phyloP scores from a whole-genome alignment of 2,113 vertebrate genomes.

The Tupaia chinensis region DNA sequence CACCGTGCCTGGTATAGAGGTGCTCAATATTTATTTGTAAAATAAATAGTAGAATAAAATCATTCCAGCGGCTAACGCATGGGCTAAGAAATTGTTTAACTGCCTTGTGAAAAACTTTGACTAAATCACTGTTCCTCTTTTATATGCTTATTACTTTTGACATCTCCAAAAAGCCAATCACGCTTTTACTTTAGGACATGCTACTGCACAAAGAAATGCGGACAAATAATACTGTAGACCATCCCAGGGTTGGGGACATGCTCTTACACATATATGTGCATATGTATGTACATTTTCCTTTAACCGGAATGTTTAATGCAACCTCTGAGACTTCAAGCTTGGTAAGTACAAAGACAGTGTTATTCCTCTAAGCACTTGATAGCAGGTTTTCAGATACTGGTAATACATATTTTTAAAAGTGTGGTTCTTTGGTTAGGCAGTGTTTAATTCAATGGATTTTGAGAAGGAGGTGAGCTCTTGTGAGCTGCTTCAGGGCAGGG shows the following conservation, averaged over 20 bases:
- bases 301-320: background rate
- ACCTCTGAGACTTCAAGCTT: background rate
- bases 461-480: background rate
- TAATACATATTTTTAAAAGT: background rate
- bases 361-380: background rate
- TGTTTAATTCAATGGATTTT: constrained; percentile 6
- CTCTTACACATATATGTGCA: background rate
- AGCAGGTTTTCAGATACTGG: background rate
- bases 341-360: background rate
- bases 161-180: background rate
- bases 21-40: background rate
- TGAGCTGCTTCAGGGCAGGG: background rate
- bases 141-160: background rate
- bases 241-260: background rate
- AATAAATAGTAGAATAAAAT: background rate
- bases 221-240: background rate
- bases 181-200: background rate
- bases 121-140: background rate
- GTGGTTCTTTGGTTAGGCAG: background rate
- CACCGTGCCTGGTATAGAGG: background rate
- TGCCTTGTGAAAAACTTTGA: background rate
- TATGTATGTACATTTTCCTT: background rate
- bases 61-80: background rate
- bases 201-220: background rate
- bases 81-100: background rate